These are phyloP conservation scores for Aplysia californica DNA, from an alignment of 1,140 invertebrate genomes.

Conservation along the genomic window DNA sequence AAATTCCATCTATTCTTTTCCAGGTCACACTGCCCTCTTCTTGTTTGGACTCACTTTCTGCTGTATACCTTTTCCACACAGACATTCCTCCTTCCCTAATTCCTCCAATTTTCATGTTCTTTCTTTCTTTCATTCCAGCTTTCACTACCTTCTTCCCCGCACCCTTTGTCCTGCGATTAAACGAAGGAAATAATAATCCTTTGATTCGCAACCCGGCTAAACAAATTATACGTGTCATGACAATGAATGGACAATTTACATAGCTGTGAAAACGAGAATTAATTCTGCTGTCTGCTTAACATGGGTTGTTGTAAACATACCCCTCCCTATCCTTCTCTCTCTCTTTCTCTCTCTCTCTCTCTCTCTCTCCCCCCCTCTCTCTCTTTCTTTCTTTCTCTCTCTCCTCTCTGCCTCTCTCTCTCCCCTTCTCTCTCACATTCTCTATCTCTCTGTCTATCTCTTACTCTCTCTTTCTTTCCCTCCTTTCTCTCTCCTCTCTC, in stretches of 20 bases:
- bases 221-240: background rate
- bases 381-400: background rate
- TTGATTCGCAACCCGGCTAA: background rate
- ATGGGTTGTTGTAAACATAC: background rate
- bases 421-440: background rate
- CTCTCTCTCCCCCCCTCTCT: background rate
- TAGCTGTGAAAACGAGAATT: background rate
- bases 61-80: too few relatives aligned
- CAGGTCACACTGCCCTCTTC: too few relatives aligned
- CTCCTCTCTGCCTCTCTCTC: too few relatives aligned
- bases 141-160: too few relatives aligned
- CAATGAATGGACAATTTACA: background rate
- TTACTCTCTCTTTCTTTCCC: background rate
- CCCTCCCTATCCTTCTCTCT: background rate
- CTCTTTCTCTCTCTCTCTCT: background rate
- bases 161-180: too few relatives aligned
- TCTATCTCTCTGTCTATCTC: background rate
- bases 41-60: too few relatives aligned
- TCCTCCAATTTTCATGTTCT: too few relatives aligned
- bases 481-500: background rate
- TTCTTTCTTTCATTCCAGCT: too few relatives aligned
- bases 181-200: too few relatives aligned
- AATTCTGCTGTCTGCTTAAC: background rate
- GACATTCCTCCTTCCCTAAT: too few relatives aligned
- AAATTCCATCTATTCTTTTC: too few relatives aligned